phyloP scores from a whole-genome alignment of 2,888 invertebrate species.

The Cylindroiulus punctatus region DNA sequence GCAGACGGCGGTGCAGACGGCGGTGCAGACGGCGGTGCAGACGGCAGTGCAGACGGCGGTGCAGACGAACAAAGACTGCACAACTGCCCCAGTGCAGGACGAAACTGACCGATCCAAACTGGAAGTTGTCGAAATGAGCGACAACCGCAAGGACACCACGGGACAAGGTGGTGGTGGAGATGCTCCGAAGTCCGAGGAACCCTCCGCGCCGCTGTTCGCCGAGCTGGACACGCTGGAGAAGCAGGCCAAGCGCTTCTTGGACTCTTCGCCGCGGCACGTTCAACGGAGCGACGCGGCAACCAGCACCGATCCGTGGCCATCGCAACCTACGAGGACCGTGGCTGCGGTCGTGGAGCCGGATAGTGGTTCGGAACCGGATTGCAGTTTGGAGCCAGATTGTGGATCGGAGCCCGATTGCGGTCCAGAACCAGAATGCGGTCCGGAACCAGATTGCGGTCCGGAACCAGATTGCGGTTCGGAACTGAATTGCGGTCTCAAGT shows the following conservation, averaged over 20 bases:
- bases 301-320: not conserved
- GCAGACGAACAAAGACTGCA: not conserved
- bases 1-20: not conserved
- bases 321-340: not conserved
- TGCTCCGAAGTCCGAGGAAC: not conserved
- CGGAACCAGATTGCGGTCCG: no score
- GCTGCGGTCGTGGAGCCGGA: not conserved
- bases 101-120: no score
- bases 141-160: not conserved
- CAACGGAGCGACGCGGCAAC: not conserved
- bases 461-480: no score
- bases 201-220: not conserved
- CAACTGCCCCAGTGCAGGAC: no score
- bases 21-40: not conserved
- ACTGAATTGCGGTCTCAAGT: no score
- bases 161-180: no score
- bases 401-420: not conserved
- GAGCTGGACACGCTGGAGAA: conserved; percentile 7
- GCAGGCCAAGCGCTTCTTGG: not conserved
- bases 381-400: not conserved
- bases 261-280: not conserved
- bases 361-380: not conserved
- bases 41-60: not conserved
- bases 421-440: not conserved
- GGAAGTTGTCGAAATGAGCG: no score